phyloP scores from a whole-genome alignment of 1,140 invertebrate genomes.

The Trachelipus rathkii region DNA sequence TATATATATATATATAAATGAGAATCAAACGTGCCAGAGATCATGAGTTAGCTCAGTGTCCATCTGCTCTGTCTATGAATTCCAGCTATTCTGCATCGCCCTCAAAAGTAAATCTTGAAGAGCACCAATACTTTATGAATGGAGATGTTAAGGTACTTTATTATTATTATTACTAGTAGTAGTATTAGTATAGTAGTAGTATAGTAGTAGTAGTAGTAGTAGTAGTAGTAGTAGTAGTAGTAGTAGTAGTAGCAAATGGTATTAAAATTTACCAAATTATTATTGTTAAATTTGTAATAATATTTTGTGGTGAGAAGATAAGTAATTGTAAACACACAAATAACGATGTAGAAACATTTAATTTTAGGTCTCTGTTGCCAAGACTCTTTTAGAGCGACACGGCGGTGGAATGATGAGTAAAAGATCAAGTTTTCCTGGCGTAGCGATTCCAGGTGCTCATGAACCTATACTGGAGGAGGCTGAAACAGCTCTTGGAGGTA shows the following conservation, averaged over 20 bases:
- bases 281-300: too few relatives aligned
- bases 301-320: too few relatives aligned
- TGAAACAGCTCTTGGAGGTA: conserved; percentile 31
- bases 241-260: too few relatives aligned
- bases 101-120: conserved; percentile 45
- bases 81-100: conserved; percentile 31
- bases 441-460: conserved; percentile 26
- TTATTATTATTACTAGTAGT: too few relatives aligned
- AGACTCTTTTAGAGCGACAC: conserved; percentile 29
- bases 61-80: conserved; percentile 32
- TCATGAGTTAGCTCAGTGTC: conserved; percentile 44
- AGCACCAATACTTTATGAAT: conserved; percentile 7
- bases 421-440: conserved; percentile 34
- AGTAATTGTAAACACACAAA: too few relatives aligned
- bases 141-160: background rate
- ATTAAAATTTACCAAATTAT: too few relatives aligned
- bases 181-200: too few relatives aligned
- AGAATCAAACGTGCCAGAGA: conserved; percentile 52
- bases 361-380: background rate
- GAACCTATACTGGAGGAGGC: conserved; percentile 36
- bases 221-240: too few relatives aligned
- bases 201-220: too few relatives aligned
- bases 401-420: conserved; percentile 27
- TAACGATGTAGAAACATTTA: too few relatives aligned
- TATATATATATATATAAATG: conserved; percentile 3